Conservation (phyloP, 2,888 invertebrate species). For the Incurvaria masculella region DNA sequence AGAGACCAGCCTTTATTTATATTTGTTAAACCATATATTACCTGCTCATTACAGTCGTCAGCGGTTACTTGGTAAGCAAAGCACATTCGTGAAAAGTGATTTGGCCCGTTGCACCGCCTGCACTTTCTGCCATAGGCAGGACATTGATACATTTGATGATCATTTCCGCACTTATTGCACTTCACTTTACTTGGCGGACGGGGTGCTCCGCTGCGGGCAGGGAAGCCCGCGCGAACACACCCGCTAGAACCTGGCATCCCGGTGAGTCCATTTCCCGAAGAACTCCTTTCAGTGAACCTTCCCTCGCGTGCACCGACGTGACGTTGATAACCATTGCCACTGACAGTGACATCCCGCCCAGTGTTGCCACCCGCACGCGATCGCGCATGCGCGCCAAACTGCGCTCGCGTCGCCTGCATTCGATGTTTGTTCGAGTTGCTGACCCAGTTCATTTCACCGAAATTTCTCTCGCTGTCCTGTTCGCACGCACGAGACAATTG, state of each 20-base stretch:
- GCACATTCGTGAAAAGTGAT: not conserved
- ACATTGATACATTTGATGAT: not conserved
- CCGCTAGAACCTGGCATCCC: too few species aligned
- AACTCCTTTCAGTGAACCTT: too few species aligned
- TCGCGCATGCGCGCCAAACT: too few species aligned
- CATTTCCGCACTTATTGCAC: not conserved
- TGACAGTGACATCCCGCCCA: too few species aligned
- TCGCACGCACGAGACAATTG: slow-evolving; percentile 8
- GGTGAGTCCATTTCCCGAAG: too few species aligned
- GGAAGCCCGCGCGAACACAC: not conserved
- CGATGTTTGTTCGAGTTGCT: not conserved
- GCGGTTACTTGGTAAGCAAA: not conserved
- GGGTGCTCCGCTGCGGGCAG: not conserved
- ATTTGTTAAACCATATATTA: not conserved
- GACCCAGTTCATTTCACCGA: not conserved
- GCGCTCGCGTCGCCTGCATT: too few species aligned
- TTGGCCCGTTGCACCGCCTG: not conserved
- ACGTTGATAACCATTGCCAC: too few species aligned
- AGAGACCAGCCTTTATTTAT: not conserved
- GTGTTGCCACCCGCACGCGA: too few species aligned
- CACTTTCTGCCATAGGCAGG: not conserved
- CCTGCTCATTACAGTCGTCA: not conserved
- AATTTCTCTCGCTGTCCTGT: too few species aligned
- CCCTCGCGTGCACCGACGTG: too few species aligned
- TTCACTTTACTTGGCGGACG: not conserved